These are phyloP conservation scores for Emydoidea blandingii DNA, from an alignment of 2,797 vertebrate genomes.

Conservation along the genomic window DNA sequence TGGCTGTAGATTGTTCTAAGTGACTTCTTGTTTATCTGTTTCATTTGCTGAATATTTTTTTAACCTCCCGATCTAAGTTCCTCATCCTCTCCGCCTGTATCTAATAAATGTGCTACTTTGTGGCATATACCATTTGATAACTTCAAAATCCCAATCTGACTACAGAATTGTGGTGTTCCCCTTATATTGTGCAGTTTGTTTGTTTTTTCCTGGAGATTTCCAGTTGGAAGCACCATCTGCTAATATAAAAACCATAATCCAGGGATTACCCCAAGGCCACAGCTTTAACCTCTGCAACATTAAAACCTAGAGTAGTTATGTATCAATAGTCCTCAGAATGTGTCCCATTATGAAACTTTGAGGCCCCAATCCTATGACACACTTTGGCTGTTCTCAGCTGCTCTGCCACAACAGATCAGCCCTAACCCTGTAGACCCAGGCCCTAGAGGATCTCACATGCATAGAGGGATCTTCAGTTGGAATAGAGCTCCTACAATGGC, in stretches of 20 bases:
- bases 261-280: not conserved
- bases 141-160: not conserved
- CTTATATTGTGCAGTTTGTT: not conserved
- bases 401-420: not conserved
- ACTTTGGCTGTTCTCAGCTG: not conserved
- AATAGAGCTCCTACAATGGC: not conserved
- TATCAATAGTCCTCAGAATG: not conserved
- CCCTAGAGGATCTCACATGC: not conserved
- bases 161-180: not conserved
- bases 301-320: not conserved
- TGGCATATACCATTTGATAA: not conserved
- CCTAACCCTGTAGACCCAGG: not conserved
- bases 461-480: not conserved
- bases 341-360: not conserved
- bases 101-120: not conserved
- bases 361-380: not conserved
- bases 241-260: not conserved
- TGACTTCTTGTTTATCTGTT: not conserved
- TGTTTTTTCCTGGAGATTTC: not conserved
- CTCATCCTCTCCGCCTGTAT: not conserved
- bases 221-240: not conserved
- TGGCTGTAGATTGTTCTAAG: not conserved
- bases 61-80: not conserved
- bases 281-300: not conserved
- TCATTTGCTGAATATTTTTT: not conserved